Evolutionary conservation across 2,888 invertebrate species (phyloP).

Genomic region (Agonopterix alstromeriana): DNA sequence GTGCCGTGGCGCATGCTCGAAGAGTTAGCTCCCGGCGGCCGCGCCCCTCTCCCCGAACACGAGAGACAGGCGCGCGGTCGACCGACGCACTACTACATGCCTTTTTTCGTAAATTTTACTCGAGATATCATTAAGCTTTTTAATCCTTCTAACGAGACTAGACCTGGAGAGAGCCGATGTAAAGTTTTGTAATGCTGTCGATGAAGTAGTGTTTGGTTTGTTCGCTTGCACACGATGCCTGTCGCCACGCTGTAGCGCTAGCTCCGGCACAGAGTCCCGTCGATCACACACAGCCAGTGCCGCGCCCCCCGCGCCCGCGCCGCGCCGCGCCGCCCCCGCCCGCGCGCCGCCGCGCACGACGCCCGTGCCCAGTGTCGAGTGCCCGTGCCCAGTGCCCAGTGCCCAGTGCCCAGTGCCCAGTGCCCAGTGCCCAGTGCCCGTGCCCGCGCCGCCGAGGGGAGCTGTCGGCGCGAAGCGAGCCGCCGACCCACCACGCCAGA

Average conservation of each 20-base stretch:
- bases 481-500: constrained; percentile 39
- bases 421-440: constrained; percentile 14
- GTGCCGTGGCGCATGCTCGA: constrained; percentile 83
- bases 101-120: constrained; percentile 74
- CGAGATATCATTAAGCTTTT: constrained; percentile 73
- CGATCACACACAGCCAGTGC: constrained; percentile 72
- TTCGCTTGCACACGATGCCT: constrained; percentile 79
- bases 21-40: constrained; percentile 75
- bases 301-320: constrained; percentile 17
- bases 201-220: constrained; percentile 78
- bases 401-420: constrained; percentile 11
- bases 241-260: constrained; percentile 78
- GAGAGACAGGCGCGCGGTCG: constrained; percentile 73
- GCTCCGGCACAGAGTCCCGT: constrained; percentile 75
- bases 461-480: constrained; percentile 23
- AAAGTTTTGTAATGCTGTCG: constrained; percentile 76
- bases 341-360: constrained; percentile 17
- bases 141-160: constrained; percentile 77
- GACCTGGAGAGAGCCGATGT: constrained; percentile 75
- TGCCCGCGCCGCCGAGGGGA: constrained; percentile 21
- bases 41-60: constrained; percentile 69
- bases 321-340: constrained; percentile 16
- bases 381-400: constrained; percentile 7
- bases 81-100: constrained; percentile 75
- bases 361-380: constrained; percentile 18